Evolutionary conservation across 2,797 vertebrate genomes (phyloP).

Genomic region (Scarus forsteni): DNA sequence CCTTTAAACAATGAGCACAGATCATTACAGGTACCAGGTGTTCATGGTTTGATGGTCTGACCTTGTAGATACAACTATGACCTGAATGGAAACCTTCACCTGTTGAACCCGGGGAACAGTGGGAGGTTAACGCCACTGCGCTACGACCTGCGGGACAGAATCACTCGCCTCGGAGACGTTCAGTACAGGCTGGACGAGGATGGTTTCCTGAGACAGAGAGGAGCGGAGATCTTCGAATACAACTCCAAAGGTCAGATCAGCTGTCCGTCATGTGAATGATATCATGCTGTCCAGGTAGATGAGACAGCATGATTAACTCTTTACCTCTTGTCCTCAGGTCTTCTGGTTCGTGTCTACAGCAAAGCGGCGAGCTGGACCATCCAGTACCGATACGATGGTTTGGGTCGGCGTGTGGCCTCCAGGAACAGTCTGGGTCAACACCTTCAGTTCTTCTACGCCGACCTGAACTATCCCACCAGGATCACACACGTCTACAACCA

Average conservation of each 20-base stretch:
- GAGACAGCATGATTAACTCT: not conserved
- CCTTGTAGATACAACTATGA: conserved; percentile 90
- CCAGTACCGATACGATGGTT: conserved; percentile 95
- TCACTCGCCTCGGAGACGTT: conserved; percentile 95
- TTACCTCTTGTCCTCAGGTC: conserved; percentile 74
- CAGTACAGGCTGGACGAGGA: conserved; percentile 97
- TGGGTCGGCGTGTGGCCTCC: conserved; percentile 93
- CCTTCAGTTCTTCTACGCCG: conserved; percentile 97
- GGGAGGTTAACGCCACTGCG: conserved; percentile 93
- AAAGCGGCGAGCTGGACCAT: conserved; percentile 98
- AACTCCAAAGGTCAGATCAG: conserved; percentile 89
- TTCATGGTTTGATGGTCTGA: not conserved
- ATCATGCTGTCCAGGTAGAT: too few species aligned
- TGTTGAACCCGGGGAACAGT: conserved; percentile 96
- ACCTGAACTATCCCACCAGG: conserved; percentile 95
- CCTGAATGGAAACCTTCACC: conserved; percentile 96
- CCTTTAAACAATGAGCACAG: not conserved
- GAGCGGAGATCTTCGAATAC: conserved; percentile 97
- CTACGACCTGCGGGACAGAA: conserved; percentile 95
- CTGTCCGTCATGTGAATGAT: not conserved
- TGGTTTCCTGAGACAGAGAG: conserved; percentile 95
- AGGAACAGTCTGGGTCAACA: conserved; percentile 96
- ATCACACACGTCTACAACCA: conserved; percentile 99
- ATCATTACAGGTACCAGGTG: not conserved
- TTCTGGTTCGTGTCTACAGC: conserved; percentile 95